These are phyloP conservation scores for Lithophane semibrunnea DNA, from an alignment of 2,888 invertebrate species.

Conservation along the genomic window DNA sequence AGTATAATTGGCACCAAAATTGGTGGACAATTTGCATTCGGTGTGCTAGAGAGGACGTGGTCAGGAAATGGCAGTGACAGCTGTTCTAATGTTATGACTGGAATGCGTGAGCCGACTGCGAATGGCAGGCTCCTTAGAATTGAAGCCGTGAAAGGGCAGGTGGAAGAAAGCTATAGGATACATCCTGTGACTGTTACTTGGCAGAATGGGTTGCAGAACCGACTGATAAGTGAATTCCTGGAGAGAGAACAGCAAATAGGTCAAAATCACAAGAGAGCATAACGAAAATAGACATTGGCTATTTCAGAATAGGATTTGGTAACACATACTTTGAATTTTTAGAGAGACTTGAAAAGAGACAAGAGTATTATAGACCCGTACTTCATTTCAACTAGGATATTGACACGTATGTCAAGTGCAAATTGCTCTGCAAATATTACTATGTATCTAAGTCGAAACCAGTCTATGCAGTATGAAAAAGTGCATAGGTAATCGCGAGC, in stretches of 20 bases:
- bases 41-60: slow-evolving; percentile 54
- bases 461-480: neutral
- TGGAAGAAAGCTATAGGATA: slow-evolving; percentile 49
- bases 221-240: neutral
- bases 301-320: neutral
- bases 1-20: slow-evolving; percentile 68
- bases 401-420: neutral
- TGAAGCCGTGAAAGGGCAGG: slow-evolving; percentile 25
- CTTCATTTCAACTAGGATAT: neutral
- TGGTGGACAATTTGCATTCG: slow-evolving; percentile 66
- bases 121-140: slow-evolving; percentile 28
- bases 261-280: neutral
- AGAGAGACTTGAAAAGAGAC: neutral
- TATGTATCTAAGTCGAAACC: slow-evolving; percentile 1
- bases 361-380: neutral
- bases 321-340: neutral
- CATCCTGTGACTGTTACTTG: slow-evolving; percentile 21
- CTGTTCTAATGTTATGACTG: slow-evolving; percentile 66
- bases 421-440: neutral
- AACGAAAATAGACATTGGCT: neutral
- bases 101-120: slow-evolving; percentile 57
- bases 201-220: neutral
- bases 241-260: neutral
- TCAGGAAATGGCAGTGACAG: slow-evolving; percentile 69
- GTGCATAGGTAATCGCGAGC: neutral